These are phyloP conservation scores for Eptesicus fuscus DNA, from an alignment of 2,113 vertebrate genomes.

Conservation along the genomic window DNA sequence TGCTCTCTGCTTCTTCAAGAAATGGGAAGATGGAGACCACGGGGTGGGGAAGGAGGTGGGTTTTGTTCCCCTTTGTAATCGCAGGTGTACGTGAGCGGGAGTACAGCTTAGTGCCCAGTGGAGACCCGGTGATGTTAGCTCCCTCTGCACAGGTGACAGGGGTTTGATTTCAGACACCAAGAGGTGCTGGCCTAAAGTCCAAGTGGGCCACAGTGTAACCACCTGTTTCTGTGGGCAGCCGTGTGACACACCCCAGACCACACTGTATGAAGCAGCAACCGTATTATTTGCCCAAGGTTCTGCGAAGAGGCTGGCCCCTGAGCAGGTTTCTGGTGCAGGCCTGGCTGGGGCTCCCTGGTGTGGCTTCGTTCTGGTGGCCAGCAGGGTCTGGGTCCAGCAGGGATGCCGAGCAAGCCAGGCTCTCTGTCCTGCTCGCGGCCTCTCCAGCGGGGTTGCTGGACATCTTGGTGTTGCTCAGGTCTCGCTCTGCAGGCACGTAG, in stretches of 20 bases:
- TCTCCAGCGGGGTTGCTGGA: neutral
- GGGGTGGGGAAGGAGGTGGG: neutral
- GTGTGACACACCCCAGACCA: neutral
- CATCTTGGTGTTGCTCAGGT: neutral
- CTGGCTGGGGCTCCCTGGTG: accelerated
- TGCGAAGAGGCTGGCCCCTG: neutral
- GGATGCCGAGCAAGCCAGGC: neutral
- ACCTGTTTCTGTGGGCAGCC: neutral
- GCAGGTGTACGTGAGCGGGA: neutral
- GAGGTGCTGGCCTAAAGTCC: neutral
- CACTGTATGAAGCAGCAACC: neutral
- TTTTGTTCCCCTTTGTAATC: neutral
- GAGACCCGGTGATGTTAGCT: neutral
- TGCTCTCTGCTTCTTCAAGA: constrained; percentile 42
- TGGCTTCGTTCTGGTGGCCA: neutral
- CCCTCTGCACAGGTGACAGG: neutral
- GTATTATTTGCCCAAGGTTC: neutral
- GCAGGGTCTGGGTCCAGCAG: neutral
- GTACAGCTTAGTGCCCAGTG: neutral
- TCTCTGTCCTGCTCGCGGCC: neutral
- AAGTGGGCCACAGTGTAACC: accelerated
- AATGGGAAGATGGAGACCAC: neutral
- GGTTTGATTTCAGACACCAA: neutral
- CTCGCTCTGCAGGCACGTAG: neutral
- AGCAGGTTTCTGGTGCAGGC: neutral